These are phyloP conservation scores for Porites australiensis DNA, from an alignment of 64 coral and sea anemone species.

Conservation along the genomic window DNA sequence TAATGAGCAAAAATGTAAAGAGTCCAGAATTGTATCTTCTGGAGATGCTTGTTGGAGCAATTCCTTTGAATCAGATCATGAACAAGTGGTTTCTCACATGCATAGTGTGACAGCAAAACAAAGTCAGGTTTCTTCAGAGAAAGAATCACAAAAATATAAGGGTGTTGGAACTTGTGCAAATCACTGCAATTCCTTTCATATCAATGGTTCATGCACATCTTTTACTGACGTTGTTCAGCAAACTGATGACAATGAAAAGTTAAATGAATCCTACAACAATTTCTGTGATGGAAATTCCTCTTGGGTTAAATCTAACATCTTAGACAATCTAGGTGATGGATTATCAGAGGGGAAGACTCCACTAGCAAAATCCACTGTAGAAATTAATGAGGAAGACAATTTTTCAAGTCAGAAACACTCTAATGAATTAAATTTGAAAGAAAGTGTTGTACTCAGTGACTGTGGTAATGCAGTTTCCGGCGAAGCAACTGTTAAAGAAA, in stretches of 20 bases:
- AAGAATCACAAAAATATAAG: neutral
- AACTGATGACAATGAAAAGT: neutral
- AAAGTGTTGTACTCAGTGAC: neutral
- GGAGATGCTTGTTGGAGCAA: neutral
- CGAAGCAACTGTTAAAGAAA: neutral
- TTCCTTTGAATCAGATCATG: neutral
- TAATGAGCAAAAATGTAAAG: no score
- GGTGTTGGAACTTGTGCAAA: neutral
- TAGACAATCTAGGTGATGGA: neutral
- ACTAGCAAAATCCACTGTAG: neutral
- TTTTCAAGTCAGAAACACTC: constrained; percentile 1
- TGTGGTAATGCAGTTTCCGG: neutral
- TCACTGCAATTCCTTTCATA: neutral
- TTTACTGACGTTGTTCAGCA: neutral
- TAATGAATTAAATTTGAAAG: neutral
- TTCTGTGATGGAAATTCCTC: neutral
- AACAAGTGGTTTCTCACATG: neutral
- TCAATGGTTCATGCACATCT: neutral
- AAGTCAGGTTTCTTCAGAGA: neutral
- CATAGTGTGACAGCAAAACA: neutral
- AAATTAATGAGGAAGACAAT: neutral
- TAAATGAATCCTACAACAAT: neutral
- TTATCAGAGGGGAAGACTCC: neutral
- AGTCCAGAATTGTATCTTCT: neutral
- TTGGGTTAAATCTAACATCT: neutral